These are phyloP conservation scores for Corticium candelabrum DNA, from an alignment of 37 sponge, comb jelly and placozoan species.

Conservation along the genomic window DNA sequence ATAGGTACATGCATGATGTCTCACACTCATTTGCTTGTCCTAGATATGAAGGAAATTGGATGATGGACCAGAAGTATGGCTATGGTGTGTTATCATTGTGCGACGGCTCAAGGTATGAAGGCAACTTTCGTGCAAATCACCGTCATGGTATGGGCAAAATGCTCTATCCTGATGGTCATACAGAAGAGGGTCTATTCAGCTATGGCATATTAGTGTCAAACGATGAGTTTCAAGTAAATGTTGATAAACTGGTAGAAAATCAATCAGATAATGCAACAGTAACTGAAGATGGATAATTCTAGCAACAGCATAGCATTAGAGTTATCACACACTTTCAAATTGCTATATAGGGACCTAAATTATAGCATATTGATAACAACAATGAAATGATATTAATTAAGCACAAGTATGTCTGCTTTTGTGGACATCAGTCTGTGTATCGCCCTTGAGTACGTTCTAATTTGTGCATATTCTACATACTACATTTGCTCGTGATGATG, in stretches of 20 bases:
- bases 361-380: too few relatives aligned
- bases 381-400: too few relatives aligned
- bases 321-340: too few relatives aligned
- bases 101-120: background rate
- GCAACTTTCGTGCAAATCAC: background rate
- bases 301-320: too few relatives aligned
- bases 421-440: too few relatives aligned
- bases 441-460: too few relatives aligned
- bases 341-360: too few relatives aligned
- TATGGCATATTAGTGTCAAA: background rate
- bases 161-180: background rate
- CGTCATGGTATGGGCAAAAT: background rate
- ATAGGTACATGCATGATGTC: too few relatives aligned
- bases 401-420: too few relatives aligned
- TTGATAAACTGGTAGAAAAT: background rate
- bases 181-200: background rate
- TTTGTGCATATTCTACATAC: too few relatives aligned
- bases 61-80: background rate
- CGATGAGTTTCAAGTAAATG: background rate
- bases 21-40: too few relatives aligned
- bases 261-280: background rate
- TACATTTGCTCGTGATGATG: too few relatives aligned
- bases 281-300: background rate
- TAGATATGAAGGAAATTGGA: slow-evolving; percentile 1
- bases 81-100: background rate